These are phyloP conservation scores for Hydrolagus affinis DNA, from an alignment of 2,113 vertebrate species.

Conservation along the genomic window DNA sequence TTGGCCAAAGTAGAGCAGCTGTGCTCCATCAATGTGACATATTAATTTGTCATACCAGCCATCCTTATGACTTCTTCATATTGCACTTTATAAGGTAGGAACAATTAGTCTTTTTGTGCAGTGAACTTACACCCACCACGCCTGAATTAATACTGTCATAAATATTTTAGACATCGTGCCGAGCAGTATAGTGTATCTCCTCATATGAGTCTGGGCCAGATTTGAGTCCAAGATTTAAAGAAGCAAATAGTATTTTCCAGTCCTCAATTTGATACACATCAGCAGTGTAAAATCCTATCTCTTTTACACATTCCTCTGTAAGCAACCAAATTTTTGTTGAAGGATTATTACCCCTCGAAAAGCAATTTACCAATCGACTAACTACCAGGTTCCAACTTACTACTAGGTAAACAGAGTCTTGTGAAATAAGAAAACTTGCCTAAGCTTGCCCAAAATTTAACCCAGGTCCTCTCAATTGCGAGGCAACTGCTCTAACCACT, in stretches of 20 bases:
- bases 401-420: too few species aligned
- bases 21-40: neutral
- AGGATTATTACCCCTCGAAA: too few species aligned
- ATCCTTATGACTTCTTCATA: conserved; percentile 18
- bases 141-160: neutral
- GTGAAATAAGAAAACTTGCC: too few species aligned
- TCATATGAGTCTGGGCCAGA: neutral
- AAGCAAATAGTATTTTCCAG: neutral
- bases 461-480: too few species aligned
- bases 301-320: too few species aligned
- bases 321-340: too few species aligned
- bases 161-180: neutral
- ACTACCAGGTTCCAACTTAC: too few species aligned
- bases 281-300: neutral
- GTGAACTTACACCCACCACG: neutral
- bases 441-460: too few species aligned
- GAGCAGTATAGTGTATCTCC: neutral
- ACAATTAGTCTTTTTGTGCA: neutral
- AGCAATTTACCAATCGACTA: too few species aligned
- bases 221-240: neutral
- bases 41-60: neutral
- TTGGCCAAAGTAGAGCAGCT: neutral
- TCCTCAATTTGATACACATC: neutral
- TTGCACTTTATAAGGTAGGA: neutral
- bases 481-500: too few species aligned